These are phyloP conservation scores for Cathartes aura DNA, from an alignment of 2,113 vertebrate species.

Conservation along the genomic window DNA sequence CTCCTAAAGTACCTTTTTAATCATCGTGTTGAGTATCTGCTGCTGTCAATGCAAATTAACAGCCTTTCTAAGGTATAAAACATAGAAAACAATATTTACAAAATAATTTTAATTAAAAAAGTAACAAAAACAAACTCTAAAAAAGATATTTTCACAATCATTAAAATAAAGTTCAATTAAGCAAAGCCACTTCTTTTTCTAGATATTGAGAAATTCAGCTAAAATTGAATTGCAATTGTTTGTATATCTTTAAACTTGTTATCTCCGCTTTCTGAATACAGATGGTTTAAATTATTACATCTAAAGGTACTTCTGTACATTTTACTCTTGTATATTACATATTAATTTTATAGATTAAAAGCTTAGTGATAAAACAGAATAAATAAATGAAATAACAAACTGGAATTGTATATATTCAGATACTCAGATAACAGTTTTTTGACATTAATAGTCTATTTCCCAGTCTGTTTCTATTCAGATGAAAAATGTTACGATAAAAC, in stretches of 20 bases:
- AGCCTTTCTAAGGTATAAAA: slow-evolving; percentile 56
- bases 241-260: slow-evolving; percentile 46
- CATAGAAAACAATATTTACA: slow-evolving; percentile 68
- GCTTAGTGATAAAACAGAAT: slow-evolving; percentile 61
- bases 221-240: slow-evolving; percentile 19
- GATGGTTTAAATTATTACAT: slow-evolving; percentile 68
- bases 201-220: slow-evolving; percentile 22
- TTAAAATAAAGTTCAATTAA: slow-evolving; percentile 62
- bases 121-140: slow-evolving; percentile 38
- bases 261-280: slow-evolving; percentile 12
- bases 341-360: slow-evolving; percentile 67
- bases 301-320: slow-evolving; percentile 65
- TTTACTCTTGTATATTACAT: slow-evolving; percentile 70
- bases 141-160: slow-evolving; percentile 58
- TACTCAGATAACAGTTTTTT: slow-evolving; percentile 24
- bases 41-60: slow-evolving; percentile 28
- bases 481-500: not conserved
- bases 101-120: slow-evolving; percentile 70
- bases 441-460: not conserved
- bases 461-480: slow-evolving; percentile 1
- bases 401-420: slow-evolving; percentile 31
- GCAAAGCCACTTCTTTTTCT: slow-evolving; percentile 40
- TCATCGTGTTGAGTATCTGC: not conserved
- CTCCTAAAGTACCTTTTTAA: not conserved
- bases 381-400: slow-evolving; percentile 67